Evolutionary conservation across 2,888 invertebrate genomes (phyloP).

Genomic region (Electrophaes corylata): DNA sequence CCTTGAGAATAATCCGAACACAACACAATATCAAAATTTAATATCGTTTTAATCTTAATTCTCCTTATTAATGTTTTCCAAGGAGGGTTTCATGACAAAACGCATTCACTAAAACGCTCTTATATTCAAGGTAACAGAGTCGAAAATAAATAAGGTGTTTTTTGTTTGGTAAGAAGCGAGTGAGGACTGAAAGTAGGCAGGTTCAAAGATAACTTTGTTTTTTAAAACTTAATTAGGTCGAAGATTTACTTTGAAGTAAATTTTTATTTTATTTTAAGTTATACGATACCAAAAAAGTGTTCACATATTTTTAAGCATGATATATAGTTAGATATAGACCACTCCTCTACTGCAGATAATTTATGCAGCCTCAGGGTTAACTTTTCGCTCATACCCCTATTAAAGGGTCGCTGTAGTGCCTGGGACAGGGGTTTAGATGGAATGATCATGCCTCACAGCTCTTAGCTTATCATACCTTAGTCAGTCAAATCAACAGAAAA

Average conservation of each 20-base stretch:
- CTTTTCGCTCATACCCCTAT: too few species aligned
- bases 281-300: too few species aligned
- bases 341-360: too few species aligned
- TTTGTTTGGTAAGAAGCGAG: conserved; percentile 38
- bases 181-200: conserved; percentile 70
- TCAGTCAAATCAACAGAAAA: too few species aligned
- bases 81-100: conserved; percentile 61
- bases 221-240: conserved; percentile 72
- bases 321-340: too few species aligned
- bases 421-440: too few species aligned
- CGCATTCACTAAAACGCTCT: conserved; percentile 34
- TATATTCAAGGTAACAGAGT: conserved; percentile 28
- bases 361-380: too few species aligned
- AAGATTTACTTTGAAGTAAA: conserved; percentile 43
- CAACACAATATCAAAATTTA: conserved; percentile 84
- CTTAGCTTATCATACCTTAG: too few species aligned
- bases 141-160: conserved; percentile 28
- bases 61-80: conserved; percentile 79
- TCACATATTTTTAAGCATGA: too few species aligned
- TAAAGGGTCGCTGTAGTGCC: too few species aligned
- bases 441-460: too few species aligned
- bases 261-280: too few species aligned
- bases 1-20: conserved; percentile 80
- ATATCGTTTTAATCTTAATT: conserved; percentile 84
- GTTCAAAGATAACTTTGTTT: conserved; percentile 78